Percentiles rank a stretch among this genome's conserved stretches.
Conservation (phyloP, 2,888 invertebrate genomes). For the Lithophane leautieri region DNA sequence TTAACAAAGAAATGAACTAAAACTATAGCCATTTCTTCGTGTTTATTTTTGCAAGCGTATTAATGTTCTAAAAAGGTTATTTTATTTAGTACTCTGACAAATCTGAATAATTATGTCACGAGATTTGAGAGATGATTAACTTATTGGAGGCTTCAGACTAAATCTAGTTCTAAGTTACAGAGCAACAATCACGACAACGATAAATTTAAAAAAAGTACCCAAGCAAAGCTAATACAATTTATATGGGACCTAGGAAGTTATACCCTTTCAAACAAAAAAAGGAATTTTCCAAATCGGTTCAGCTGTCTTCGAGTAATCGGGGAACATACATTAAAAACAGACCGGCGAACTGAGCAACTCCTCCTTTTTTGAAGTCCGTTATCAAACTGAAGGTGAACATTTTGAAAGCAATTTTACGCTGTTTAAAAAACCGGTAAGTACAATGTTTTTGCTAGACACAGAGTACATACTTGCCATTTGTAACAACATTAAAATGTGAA, state of each 20-base stretch:
- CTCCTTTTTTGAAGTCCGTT: not conserved
- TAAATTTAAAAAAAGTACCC: not conserved
- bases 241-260: no score
- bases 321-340: no score
- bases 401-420: no score
- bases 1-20: not conserved
- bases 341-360: no score
- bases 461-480: constrained; percentile 52
- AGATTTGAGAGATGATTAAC: not conserved
- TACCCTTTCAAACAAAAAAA: no score
- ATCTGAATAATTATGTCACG: not conserved
- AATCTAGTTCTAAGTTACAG: not conserved
- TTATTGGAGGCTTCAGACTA: not conserved
- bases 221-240: no score
- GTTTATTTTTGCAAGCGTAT: not conserved
- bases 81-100: not conserved
- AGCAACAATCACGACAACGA: not conserved
- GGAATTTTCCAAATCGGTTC: no score
- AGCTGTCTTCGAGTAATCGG: no score
- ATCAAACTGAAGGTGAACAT: not conserved
- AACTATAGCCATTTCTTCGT: not conserved
- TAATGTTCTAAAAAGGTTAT: not conserved
- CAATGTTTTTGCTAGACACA: not conserved
- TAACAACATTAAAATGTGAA: constrained; percentile 50
- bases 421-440: not conserved